Conservation (phyloP, 2,888 invertebrate species). For the Oligia latruncula region DNA sequence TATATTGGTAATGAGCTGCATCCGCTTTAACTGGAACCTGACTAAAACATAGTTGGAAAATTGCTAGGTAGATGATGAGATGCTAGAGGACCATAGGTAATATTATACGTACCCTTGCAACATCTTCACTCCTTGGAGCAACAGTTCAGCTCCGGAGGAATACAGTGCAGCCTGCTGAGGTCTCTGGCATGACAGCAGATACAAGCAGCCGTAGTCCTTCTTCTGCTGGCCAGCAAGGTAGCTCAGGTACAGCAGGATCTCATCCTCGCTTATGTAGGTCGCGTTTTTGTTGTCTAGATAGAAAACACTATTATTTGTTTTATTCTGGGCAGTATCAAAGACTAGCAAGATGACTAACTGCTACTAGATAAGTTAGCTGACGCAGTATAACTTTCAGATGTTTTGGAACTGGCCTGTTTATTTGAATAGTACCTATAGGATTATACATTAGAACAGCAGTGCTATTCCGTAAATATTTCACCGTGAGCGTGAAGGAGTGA, state of each 20-base stretch:
- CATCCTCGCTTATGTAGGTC: conserved; percentile 91
- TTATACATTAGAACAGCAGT: not conserved
- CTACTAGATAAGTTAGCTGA: not conserved
- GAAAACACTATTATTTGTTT: not conserved
- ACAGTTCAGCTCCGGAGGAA: conserved; percentile 93
- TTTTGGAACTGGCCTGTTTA: not conserved
- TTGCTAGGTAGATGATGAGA: not conserved
- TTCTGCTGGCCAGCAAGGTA: conserved; percentile 92
- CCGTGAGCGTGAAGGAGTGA: not conserved
- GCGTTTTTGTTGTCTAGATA: conserved; percentile 84
- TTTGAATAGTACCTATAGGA: too few species aligned
- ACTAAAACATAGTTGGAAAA: not conserved
- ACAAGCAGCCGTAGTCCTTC: conserved; percentile 93
- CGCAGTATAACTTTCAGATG: not conserved
- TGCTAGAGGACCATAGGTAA: not conserved
- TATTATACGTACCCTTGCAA: conserved; percentile 90
- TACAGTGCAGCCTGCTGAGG: conserved; percentile 94
- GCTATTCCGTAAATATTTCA: not conserved
- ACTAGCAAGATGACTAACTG: not conserved
- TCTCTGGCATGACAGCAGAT: conserved; percentile 93
- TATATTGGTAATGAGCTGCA: not conserved
- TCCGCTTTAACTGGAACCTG: not conserved
- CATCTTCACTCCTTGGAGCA: conserved; percentile 93
- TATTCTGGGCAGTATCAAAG: not conserved
- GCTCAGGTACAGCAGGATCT: conserved; percentile 92